Evolutionary conservation across 1,140 invertebrate species (phyloP).

Genomic region (Diorhabda elongata): DNA sequence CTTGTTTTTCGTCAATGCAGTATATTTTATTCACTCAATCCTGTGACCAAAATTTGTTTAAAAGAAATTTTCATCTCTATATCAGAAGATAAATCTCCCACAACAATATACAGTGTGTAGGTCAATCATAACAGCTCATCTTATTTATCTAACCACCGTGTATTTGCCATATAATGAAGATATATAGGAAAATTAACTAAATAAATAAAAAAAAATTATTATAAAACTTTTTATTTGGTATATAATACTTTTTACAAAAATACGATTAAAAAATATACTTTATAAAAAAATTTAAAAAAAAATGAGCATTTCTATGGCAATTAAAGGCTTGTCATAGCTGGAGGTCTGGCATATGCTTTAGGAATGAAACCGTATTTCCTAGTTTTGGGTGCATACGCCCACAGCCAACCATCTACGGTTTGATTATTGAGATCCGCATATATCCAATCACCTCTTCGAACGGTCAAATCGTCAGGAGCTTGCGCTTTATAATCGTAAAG

Average conservation of each 20-base stretch:
- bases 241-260: conserved; percentile 18
- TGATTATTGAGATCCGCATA: conserved; percentile 91
- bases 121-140: too few relatives aligned
- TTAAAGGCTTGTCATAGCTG: conserved; percentile 80
- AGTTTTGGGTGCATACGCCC: conserved; percentile 90
- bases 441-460: conserved; percentile 87
- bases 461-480: conserved; percentile 85
- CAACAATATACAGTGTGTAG: too few relatives aligned
- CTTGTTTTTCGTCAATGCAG: too few relatives aligned
- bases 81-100: too few relatives aligned
- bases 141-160: too few relatives aligned
- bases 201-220: too few relatives aligned
- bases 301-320: conserved; percentile 8
- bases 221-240: conserved; percentile 6
- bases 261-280: not conserved
- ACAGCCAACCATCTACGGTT: conserved; percentile 90
- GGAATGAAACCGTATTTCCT: conserved; percentile 93
- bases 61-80: too few relatives aligned
- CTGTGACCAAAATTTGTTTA: too few relatives aligned
- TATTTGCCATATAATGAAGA: too few relatives aligned
- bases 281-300: conserved; percentile 6
- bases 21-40: too few relatives aligned
- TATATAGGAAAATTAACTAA: too few relatives aligned
- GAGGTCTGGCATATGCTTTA: conserved; percentile 87
- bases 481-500: conserved; percentile 93